Conservation (phyloP, 1,140 invertebrate species). For the Pseudoatta argentina region DNA sequence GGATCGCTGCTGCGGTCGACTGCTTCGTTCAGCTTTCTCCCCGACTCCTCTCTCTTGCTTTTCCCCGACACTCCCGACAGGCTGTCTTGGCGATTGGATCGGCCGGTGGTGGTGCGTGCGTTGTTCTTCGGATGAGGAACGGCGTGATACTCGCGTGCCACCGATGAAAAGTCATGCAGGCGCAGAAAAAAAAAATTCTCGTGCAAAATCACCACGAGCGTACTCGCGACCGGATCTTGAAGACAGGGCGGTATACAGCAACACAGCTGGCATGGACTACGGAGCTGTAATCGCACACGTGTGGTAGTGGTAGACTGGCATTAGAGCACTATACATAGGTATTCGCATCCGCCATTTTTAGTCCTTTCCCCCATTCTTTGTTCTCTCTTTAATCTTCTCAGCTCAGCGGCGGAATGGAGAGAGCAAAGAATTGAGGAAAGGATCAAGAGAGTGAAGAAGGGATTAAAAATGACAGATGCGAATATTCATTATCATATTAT, state of each 20-base stretch:
- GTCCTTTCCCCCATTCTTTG: no score
- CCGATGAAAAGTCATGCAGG: conserved; percentile 30
- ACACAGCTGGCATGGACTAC: background rate
- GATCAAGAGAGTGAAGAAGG: no score
- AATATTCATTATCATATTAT: no score
- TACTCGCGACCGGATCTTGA: conserved; percentile 5
- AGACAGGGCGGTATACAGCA: background rate
- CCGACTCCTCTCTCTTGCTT: background rate
- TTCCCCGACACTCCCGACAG: background rate
- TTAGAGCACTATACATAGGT: no score
- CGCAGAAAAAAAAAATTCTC: background rate
- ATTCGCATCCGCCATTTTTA: no score
- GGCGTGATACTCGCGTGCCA: no score
- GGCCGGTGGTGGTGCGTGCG: background rate
- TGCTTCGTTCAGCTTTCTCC: conserved; percentile 59
- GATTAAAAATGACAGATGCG: no score
- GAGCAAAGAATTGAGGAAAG: no score
- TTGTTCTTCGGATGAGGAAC: background rate
- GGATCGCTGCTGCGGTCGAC: conserved; percentile 23
- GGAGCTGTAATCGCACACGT: no score
- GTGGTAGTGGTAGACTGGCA: no score
- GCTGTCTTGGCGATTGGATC: background rate
- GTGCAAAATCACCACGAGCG: background rate
- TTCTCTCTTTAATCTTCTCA: no score
- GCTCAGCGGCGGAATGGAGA: no score